A percentile compares a stretch with the other conserved stretches of the same genome.
phyloP scores from a whole-genome alignment of 2,888 invertebrate genomes.

The Caenorhabditis sp. region DNA sequence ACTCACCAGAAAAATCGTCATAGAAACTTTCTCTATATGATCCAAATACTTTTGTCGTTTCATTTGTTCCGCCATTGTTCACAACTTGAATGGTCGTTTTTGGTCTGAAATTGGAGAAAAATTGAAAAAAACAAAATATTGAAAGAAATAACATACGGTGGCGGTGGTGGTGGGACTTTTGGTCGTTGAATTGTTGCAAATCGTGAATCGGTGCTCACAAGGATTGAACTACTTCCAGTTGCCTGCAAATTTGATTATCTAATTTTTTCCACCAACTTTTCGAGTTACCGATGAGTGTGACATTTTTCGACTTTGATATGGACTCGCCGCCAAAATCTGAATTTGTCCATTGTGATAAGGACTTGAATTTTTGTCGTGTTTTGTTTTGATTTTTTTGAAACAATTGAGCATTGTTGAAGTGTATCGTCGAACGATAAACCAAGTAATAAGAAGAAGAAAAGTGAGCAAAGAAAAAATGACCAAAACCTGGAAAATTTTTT shows the following conservation, averaged over 20 bases:
- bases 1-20: conserved; percentile 35
- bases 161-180: conserved; percentile 49
- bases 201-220: conserved; percentile 43
- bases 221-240: conserved; percentile 30
- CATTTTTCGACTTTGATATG: conserved; percentile 35
- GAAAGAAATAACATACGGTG: background rate
- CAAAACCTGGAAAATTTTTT: conserved; percentile 22
- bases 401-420: conserved; percentile 38
- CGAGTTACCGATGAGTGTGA: conserved; percentile 33
- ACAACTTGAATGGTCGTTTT: conserved; percentile 41
- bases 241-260: too few species aligned
- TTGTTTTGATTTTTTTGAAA: conserved; percentile 36
- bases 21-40: conserved; percentile 38
- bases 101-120: conserved; percentile 45
- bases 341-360: conserved; percentile 41
- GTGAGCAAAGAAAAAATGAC: conserved; percentile 16
- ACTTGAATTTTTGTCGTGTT: conserved; percentile 24
- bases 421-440: conserved; percentile 13
- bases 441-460: conserved; percentile 18
- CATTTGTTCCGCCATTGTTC: conserved; percentile 16
- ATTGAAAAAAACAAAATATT: too few species aligned
- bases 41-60: conserved; percentile 20
- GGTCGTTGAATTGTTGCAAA: conserved; percentile 50
- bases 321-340: conserved; percentile 34
- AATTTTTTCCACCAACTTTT: too few species aligned